Conservation (phyloP, 92 coral and sea anemone genomes). For the Isaurus tuberculatus region DNA sequence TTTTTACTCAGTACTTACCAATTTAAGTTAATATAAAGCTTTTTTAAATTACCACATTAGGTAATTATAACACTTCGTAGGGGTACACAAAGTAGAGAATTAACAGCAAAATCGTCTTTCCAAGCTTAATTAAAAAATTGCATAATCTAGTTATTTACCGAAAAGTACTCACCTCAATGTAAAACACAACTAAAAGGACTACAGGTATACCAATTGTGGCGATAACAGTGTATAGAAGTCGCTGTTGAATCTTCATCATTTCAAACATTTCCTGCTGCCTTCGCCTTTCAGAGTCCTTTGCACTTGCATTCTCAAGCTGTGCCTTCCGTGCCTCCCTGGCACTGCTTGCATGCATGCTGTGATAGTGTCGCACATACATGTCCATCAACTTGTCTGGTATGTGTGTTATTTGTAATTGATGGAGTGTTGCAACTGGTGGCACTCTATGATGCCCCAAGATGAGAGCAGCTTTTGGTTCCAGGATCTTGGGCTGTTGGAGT, state of each 20-base stretch:
- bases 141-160: no score
- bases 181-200: slow-evolving; percentile 85
- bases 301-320: slow-evolving; percentile 75
- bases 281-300: slow-evolving; percentile 78
- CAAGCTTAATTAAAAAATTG: not conserved
- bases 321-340: slow-evolving; percentile 64
- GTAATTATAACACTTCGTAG: no score
- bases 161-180: slow-evolving; percentile 74
- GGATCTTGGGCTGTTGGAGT: slow-evolving; percentile 86
- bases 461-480: slow-evolving; percentile 89
- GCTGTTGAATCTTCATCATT: slow-evolving; percentile 93
- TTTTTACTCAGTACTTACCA: no score
- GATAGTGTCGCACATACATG: slow-evolving; percentile 83
- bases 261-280: slow-evolving; percentile 96
- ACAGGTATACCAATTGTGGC: slow-evolving; percentile 99
- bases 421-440: slow-evolving; percentile 75
- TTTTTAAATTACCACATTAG: no score
- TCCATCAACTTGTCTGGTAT: slow-evolving; percentile 89
- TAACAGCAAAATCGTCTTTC: no score
- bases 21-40: no score
- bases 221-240: slow-evolving; percentile 88
- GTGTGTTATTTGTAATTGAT: slow-evolving; percentile 79
- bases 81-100: no score
- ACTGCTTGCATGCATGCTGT: slow-evolving; percentile 41
- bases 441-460: slow-evolving; percentile 94